Conservation (phyloP, 2,113 vertebrate species). For the Chaetura pelagica region DNA sequence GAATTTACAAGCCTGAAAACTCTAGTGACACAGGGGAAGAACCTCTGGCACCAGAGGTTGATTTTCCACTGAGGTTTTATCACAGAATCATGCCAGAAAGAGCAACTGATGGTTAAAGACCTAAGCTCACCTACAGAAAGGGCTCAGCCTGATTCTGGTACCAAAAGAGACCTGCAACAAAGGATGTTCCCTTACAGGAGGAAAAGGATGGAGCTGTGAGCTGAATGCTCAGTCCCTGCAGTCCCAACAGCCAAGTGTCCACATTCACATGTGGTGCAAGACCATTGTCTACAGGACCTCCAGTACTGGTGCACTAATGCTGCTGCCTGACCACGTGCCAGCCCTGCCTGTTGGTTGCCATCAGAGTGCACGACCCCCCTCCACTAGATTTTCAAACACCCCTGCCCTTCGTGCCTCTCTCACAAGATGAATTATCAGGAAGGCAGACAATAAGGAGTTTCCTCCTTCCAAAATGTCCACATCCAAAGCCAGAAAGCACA, state of each 20-base stretch:
- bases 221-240: neutral
- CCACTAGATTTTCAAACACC: accelerated
- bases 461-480: neutral
- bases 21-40: neutral
- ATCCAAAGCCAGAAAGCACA: neutral
- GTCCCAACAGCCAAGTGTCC: neutral
- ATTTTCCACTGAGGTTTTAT: neutral
- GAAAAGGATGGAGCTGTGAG: neutral
- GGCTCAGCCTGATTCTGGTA: neutral
- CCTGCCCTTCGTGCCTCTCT: neutral
- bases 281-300: neutral
- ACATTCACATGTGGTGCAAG: accelerated
- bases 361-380: neutral
- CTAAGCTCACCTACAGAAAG: neutral
- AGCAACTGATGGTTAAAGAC: neutral
- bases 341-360: neutral
- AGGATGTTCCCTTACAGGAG: neutral
- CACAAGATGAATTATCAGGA: neutral
- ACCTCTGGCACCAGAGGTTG: neutral
- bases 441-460: neutral
- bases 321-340: neutral
- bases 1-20: neutral
- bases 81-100: neutral
- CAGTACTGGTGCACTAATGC: neutral
- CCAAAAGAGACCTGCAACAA: neutral